Base-by-base conservation (phyloP, 2,113 vertebrate species). In the Craseonycteris thonglongyai region DNA sequence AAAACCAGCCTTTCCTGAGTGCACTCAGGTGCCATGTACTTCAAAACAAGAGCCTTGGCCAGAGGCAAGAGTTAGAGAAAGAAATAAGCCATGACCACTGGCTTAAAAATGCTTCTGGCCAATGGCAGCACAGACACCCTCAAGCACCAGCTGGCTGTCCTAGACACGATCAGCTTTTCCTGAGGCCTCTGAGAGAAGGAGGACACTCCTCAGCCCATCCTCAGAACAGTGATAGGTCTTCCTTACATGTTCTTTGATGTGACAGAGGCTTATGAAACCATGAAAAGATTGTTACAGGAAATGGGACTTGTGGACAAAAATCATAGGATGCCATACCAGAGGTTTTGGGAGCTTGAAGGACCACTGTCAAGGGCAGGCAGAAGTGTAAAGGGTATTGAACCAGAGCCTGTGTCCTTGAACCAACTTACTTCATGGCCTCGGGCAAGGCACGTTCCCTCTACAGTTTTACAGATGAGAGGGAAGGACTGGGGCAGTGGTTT, bases 181-280 rank as follows among this genome's bases (percentile, higher is more conserved):
- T 56, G 33, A 58, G 3, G 19, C 71, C 51, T 92, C 83, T 66
- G 33, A 30, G 63, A 79, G 61, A 56, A 93, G 94, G 88, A 92
- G 91, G 91, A 86, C 38, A 83, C 33, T 30, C 86, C 81, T 85
- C 63, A 59, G 24, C n/a, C 35, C 47, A 96, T 58, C 68, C 72
- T 95, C 75, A 91, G 58, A 93, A 71, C 38, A 95, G 79, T 2
- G 2, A 59, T 3, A 91, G 42, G 74, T 94, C 91, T 96, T 88
- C 63, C 86, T 83, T 82, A 72, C n/a, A n/a, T n/a, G n/a, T 65
- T 65, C 79, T 87, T 83, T 82, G 74, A 90, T 90, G 72, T 76
- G 21, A 65, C 75, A 87, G 51, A 82, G 40, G 54, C 45, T 94
- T 68, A 82, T 22, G n/a, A 69, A 83, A 69, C 35, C 35, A 74